Conservation (phyloP, 1,140 invertebrate genomes). For the Drosophila oshimai region DNA sequence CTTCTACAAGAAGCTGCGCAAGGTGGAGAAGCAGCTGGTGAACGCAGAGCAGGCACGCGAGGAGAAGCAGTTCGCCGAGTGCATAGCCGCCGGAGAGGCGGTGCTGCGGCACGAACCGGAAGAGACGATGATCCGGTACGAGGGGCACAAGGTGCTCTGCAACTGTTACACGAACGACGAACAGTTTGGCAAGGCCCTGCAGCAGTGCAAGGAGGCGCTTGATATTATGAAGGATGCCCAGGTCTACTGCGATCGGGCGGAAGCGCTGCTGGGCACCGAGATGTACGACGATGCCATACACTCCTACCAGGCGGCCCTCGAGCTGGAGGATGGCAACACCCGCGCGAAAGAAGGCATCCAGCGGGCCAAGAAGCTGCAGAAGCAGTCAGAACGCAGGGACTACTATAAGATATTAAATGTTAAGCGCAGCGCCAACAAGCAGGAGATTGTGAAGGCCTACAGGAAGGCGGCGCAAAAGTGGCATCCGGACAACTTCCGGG, state of each 20-base stretch:
- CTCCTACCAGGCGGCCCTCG: constrained; percentile 93
- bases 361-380: constrained; percentile 96
- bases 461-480: constrained; percentile 98
- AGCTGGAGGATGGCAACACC: constrained; percentile 91
- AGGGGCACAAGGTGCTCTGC: constrained; percentile 89
- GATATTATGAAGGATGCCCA: constrained; percentile 90
- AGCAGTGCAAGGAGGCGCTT: constrained; percentile 91
- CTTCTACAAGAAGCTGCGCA: constrained; percentile 99
- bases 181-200: constrained; percentile 87
- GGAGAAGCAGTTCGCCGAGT: constrained; percentile 88
- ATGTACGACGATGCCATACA: constrained; percentile 96
- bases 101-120: constrained; percentile 88
- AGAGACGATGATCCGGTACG: constrained; percentile 88
- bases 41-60: constrained; percentile 89
- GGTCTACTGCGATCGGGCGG: constrained; percentile 94
- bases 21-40: constrained; percentile 93
- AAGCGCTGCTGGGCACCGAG: constrained; percentile 94
- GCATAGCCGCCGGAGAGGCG: constrained; percentile 89
- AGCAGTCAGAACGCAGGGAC: constrained; percentile 95
- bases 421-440: constrained; percentile 91
- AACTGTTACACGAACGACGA: constrained; percentile 89
- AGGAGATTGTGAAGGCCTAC: constrained; percentile 98
- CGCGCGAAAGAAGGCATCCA: constrained; percentile 95
- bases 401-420: constrained; percentile 98
- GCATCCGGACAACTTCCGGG: constrained; percentile 98